Evolutionary conservation across 2,797 vertebrate genomes (phyloP), one percentile per base, ranked within the genome.

Genomic region (Cyclopterus lumpus): DNA sequence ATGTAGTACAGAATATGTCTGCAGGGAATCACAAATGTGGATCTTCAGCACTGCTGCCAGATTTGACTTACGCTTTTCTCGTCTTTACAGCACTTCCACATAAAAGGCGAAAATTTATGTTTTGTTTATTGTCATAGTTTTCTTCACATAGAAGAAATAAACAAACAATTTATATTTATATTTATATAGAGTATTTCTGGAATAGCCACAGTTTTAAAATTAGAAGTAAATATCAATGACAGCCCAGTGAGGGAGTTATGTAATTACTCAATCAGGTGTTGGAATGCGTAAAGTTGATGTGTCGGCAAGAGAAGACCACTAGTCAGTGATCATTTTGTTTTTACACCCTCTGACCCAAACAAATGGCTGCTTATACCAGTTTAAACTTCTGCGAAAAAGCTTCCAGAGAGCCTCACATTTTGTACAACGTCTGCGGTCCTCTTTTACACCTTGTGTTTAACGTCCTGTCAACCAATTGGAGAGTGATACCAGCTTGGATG

Each of bases 1-100:
- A 87, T 70, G 83, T 73, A 59, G 71, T 79, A 74, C 68, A 76
- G 74, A 83, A 76, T 80, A 69, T 51, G 40, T 75, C 77, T 79
- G 80, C 78, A 69, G 75, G 61, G 57, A 77, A 49, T 76, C 65
- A 66, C 42, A 77, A 34, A 67, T 51, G 32, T 70, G 67, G 61
- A 55, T 57, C 46, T 61, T 67, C n/a, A 71, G 16, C 5, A 7
- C 28, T 38, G 51, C 48, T 73, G 46, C 71, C 71, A 77, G 34
- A 63, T 61, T 73, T 73, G 4, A 7, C 15, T 72, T 73, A 4
- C 10, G 8, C 20, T 32, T 18, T 28, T 73, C 38, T 59, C 3
- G 24, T 66, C 61, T n/a, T 44, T 12, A 46, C 10, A 60, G 28
- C 7, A 51, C 59, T 48, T 48, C 30, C 4, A 58, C 34, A 75